Evolutionary conservation across 2,113 vertebrate species (phyloP).

Genomic region (Oxyruncus cristatus): DNA sequence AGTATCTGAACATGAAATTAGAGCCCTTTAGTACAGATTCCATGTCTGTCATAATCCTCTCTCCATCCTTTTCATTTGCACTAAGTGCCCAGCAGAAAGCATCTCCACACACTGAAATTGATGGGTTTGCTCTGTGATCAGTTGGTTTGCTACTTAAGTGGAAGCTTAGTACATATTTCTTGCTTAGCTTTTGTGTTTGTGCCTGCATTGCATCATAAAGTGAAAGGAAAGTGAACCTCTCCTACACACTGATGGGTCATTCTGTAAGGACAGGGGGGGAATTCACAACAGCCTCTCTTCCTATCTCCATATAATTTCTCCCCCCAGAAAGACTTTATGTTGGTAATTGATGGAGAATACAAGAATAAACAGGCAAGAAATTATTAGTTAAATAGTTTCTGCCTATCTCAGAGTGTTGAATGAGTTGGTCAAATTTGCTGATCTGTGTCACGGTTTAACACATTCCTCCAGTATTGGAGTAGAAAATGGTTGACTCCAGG

Average conservation of each 20-base stretch:
- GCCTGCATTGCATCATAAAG: neutral
- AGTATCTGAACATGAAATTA: neutral
- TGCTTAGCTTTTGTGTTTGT: neutral
- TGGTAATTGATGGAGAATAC: neutral
- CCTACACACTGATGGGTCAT: neutral
- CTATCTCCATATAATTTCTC: neutral
- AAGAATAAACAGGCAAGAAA: neutral
- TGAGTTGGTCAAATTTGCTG: neutral
- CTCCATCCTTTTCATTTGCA: neutral
- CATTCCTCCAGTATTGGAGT: too few species aligned
- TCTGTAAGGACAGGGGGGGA: neutral
- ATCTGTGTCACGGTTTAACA: too few species aligned
- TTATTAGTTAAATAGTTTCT: neutral
- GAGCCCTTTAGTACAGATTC: neutral
- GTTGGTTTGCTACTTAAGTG: neutral
- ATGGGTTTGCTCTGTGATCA: neutral
- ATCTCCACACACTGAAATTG: neutral
- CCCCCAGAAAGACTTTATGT: neutral
- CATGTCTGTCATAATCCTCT: neutral
- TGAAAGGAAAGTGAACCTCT: neutral
- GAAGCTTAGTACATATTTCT: neutral
- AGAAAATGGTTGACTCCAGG: too few species aligned
- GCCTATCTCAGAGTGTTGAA: rapidly evolving
- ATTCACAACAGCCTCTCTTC: neutral
- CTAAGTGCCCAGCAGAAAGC: neutral